Evolutionary conservation across 2,797 vertebrate genomes (phyloP).

Genomic region (Pampus argenteus): DNA sequence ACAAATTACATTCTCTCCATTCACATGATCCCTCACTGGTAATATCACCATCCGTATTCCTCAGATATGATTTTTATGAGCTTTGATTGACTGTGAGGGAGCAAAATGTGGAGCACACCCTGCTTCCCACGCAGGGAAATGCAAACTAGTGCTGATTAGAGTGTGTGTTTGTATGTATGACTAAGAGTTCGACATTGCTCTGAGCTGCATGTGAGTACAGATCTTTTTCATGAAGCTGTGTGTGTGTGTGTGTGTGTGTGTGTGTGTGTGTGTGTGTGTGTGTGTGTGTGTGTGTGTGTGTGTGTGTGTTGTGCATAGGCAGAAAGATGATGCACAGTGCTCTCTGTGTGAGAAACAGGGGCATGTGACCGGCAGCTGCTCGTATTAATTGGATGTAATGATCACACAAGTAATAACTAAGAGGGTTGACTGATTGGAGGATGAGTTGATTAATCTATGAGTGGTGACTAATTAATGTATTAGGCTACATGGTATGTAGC

Average conservation of each 20-base stretch:
- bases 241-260: conserved; percentile 11
- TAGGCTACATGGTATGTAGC: conserved; percentile 34
- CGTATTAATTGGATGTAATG: conserved; percentile 74
- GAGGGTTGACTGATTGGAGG: conserved; percentile 55
- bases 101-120: conserved; percentile 31
- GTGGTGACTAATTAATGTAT: conserved; percentile 62
- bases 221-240: neutral
- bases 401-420: conserved; percentile 66
- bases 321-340: conserved; percentile 23
- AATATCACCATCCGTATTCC: conserved; percentile 43
- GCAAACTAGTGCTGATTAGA: conserved; percentile 78
- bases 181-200: too few relatives aligned
- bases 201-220: neutral
- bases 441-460: conserved; percentile 60
- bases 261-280: conserved; percentile 18
- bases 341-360: conserved; percentile 9
- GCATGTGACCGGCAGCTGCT: conserved; percentile 69
- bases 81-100: conserved; percentile 61
- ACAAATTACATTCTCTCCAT: conserved; percentile 51
- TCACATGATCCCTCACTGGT: conserved; percentile 39
- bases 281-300: neutral
- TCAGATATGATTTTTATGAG: conserved; percentile 44
- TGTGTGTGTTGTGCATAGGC: conserved; percentile 12
- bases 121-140: conserved; percentile 63
- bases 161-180: conserved; percentile 5